Percentiles rank a stretch among this genome's conserved stretches.
phyloP scores from a whole-genome alignment of 2,797 vertebrate species.

The Odontamblyopus rebecca region DNA sequence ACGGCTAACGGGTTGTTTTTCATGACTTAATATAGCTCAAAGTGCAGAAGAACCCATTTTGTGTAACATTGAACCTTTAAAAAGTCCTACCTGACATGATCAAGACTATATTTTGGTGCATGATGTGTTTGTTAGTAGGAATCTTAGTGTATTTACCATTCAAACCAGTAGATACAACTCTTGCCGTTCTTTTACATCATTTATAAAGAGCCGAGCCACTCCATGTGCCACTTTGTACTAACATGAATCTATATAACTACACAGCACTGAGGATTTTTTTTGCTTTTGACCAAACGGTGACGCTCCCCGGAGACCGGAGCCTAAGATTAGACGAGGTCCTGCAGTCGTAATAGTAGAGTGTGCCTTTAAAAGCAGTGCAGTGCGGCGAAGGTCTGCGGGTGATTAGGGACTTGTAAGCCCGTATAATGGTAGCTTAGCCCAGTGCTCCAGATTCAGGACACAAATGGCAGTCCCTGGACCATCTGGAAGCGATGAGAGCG shows the following conservation, averaged over 20 bases:
- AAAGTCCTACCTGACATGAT: too few relatives aligned
- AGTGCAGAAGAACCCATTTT: too few relatives aligned
- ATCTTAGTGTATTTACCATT: neutral
- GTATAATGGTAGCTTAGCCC: slow-evolving; percentile 72
- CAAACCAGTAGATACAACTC: neutral
- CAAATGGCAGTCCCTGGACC: slow-evolving; percentile 38
- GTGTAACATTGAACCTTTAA: too few relatives aligned
- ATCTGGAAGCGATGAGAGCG: slow-evolving; percentile 52
- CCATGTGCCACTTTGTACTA: neutral
- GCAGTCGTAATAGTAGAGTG: slow-evolving; percentile 6
- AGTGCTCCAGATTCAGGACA: slow-evolving; percentile 68
- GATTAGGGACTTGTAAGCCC: slow-evolving; percentile 68
- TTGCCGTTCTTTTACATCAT: slow-evolving; percentile 3
- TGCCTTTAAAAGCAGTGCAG: slow-evolving; percentile 40
- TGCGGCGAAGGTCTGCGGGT: slow-evolving; percentile 36
- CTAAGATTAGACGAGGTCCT: slow-evolving; percentile 31
- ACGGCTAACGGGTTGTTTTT: too few relatives aligned
- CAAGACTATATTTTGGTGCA: too few relatives aligned
- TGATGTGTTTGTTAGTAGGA: too few relatives aligned
- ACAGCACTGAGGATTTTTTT: neutral
- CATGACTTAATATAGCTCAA: too few relatives aligned
- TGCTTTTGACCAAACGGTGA: neutral
- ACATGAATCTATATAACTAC: neutral
- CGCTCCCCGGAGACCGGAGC: slow-evolving; percentile 6
- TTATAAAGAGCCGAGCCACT: neutral